Percentiles rank a stretch among this genome's conserved stretches.
phyloP scores from a whole-genome alignment of 2,113 vertebrate genomes.

The Cyprinus carpio region DNA sequence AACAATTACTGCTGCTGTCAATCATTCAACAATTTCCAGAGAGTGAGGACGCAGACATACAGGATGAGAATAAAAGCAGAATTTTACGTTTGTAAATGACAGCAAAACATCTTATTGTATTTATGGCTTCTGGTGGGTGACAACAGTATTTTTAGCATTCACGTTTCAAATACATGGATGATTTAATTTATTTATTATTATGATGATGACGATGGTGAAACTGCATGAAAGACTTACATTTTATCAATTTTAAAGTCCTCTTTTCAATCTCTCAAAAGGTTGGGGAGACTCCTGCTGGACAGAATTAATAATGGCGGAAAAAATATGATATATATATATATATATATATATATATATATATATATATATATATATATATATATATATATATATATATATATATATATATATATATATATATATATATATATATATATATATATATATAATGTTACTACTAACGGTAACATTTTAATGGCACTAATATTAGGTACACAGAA shows the following conservation, averaged over 20 bases:
- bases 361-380: no score
- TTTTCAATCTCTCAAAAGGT: not conserved
- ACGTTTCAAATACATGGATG: not conserved
- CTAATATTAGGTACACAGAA: not conserved
- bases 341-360: no score
- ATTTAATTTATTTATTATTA: no score
- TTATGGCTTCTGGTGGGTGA: constrained; percentile 12
- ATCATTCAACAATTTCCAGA: not conserved
- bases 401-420: no score
- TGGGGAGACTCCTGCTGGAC: constrained; percentile 35
- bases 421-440: no score
- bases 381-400: no score
- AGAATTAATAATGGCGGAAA: not conserved
- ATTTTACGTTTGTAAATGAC: not conserved
- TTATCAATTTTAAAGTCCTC: not conserved
- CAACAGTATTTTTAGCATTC: not conserved
- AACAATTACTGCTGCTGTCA: not conserved
- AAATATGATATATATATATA: no score
- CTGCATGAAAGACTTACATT: not conserved
- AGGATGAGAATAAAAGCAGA: not conserved
- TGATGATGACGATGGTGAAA: not conserved
- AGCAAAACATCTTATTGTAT: not conserved
- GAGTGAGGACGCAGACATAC: not conserved
- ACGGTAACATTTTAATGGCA: not conserved
- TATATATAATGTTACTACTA: not conserved